Evolutionary conservation across 2,113 vertebrate genomes (phyloP), one percentile per base, ranked within the genome.

Genomic region (Neodontobutis hainanensis): DNA sequence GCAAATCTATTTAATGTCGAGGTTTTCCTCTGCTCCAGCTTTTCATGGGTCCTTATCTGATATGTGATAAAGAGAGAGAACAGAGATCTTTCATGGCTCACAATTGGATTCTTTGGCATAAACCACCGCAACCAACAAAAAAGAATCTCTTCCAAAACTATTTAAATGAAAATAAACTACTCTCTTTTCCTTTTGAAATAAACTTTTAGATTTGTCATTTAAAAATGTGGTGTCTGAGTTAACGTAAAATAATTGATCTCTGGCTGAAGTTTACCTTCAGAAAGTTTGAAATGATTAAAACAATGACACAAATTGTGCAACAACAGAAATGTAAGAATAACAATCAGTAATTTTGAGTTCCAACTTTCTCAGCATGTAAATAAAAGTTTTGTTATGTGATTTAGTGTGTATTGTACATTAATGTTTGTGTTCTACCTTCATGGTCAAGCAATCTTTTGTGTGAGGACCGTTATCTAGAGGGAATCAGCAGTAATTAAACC

Each of bases 91-190:
- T 70, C 73, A 77, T 80, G 75, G 71, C 71, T 85, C 80, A 84
- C 85, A 75, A 85, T 36, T 57, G 69, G 77, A 76, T 85, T 93
- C 91, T 93, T 93, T 93, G 92, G 92, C 88, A 88, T 92, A 75
- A 84, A 89, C 73, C 73, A 78, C 60, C 64, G 51, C 77, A 49
- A 67, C 47, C 65, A 81, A 84, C 64, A 63, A 70, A 9, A 61
- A 60, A 60, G 3, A 62, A 75, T 64, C 11, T 19, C 27, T 19
- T 76, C 8, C 64, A 11, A 74, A 38, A 4, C 6, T 36, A 7
- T 42, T 55, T 57, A 38, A 57, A 57, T 42, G 40, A 50, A 57
- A 27, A 27, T 27, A 2, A 27, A 27, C 19, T 27, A 27, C 19
- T 27, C 19, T 27, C 19, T 27, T 27, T 27, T 27, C 19, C 19